Evolutionary conservation across 2,797 vertebrate species (phyloP), one percentile per base, ranked within the genome.

Genomic region (Lepilemur septentrionalis): DNA sequence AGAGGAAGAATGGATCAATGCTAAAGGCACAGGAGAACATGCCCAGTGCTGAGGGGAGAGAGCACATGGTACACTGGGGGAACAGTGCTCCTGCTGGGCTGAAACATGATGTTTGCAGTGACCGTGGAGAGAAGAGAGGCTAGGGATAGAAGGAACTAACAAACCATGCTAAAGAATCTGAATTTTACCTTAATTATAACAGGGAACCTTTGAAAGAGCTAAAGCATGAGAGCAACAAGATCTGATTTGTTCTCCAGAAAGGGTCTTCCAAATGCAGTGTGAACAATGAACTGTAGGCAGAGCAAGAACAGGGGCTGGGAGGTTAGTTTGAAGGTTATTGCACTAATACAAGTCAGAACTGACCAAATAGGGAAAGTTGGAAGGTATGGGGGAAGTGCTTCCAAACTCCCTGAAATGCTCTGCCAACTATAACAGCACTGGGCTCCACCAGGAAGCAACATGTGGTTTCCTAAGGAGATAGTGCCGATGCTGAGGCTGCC

Each of bases 291-390:
- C 0, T 55, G 50, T 57, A 85, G n/a, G 78, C 20, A 14, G 61
- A 55, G 23, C 85, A 52, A 76, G 72, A 61, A 46, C 3, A 69
- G 48, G 48, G 6, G n/a, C 59, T 12, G 7, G 20, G 41, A 72
- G 76, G 61, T 32, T 55, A 48, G 38, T 84, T 25, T 46, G 28
- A 22, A 86, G 61, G 25, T 57, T 69, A 48, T 1, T 63, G 25
- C 32, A 32, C 82, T 43, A 5, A 65, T 10, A 5, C n/a, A 50
- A 69, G 55, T 57, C 72, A 88, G 95, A 92, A 81, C 41, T 92
- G 81, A 32, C 81, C 81, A 82, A 82, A 82, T 4, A 50, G 52
- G 61, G 61, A 43, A 38, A 81, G 85, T 1, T 32, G 63, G 59
- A 78, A 82, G 55, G 55, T 41, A 14, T 4, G 10, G 11, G 63